A percentile compares a stretch with the other conserved stretches of the same genome.
Evolutionary conservation across 1,140 invertebrate species (phyloP).

Genomic region (Bombus consobrinus): DNA sequence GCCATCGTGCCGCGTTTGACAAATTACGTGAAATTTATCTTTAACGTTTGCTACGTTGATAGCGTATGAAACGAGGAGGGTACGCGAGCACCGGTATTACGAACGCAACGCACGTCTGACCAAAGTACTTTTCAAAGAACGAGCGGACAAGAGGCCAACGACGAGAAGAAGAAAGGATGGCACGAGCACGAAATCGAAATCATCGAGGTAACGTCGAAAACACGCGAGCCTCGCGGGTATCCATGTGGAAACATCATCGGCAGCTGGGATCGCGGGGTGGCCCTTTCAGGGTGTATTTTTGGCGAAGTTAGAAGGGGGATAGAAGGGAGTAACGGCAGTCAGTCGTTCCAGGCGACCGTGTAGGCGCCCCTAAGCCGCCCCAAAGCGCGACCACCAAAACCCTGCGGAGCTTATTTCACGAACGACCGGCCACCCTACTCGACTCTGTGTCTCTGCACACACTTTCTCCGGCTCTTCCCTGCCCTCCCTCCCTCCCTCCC

Average conservation of each 20-base stretch:
- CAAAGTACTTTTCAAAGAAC: background rate
- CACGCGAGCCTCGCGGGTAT: conserved; percentile 80
- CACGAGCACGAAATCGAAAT: conserved; percentile 64
- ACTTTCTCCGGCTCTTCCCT: conserved; percentile 14
- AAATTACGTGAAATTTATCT: conserved; percentile 23
- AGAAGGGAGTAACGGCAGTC: conserved; percentile 63
- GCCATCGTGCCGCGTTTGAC: background rate
- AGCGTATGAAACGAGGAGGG: background rate
- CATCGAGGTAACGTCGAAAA: conserved; percentile 80
- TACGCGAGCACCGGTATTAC: conserved; percentile 11
- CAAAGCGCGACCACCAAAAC: conserved; percentile 80
- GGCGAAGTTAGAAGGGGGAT: conserved; percentile 47
- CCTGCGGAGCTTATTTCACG: conserved; percentile 83
- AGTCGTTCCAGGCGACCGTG: conserved; percentile 70
- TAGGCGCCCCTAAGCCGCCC: conserved; percentile 76
- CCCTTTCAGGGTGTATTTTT: conserved; percentile 60
- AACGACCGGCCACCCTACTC: conserved; percentile 79
- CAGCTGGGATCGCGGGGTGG: conserved; percentile 78
- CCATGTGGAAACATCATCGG: conserved; percentile 83
- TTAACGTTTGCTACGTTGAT: background rate
- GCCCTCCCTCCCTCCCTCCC: conserved; percentile 12
- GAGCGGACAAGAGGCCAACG: conserved; percentile 20
- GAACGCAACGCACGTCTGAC: background rate
- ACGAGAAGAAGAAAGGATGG: conserved; percentile 18
- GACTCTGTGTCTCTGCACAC: conserved; percentile 61